Conservation (phyloP, 2,888 invertebrate species). For the Drosophila paramelanica region DNA sequence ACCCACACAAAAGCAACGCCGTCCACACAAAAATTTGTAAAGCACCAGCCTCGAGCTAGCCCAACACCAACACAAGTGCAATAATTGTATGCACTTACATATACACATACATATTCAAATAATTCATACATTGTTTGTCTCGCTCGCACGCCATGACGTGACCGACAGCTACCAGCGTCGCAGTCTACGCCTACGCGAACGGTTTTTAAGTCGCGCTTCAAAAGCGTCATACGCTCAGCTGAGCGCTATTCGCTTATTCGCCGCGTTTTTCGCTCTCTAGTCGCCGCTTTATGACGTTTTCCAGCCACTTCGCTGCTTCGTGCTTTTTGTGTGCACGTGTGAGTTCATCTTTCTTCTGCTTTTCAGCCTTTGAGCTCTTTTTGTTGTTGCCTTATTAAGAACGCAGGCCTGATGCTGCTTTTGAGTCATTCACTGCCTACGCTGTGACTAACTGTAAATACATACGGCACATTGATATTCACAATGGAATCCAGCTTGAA, state of each 20-base stretch:
- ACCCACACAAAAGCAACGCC: conserved; percentile 65
- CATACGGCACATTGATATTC: conserved; percentile 4
- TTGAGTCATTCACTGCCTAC: conserved; percentile 34
- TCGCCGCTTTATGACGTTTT: conserved; percentile 41
- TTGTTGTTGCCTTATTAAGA: conserved; percentile 31
- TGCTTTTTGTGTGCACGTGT: conserved; percentile 57
- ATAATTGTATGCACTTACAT: conserved; percentile 39
- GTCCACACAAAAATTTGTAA: conserved; percentile 70
- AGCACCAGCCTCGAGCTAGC: conserved; percentile 40
- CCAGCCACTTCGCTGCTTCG: conserved; percentile 20
- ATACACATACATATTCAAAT: not conserved
- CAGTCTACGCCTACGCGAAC: conserved; percentile 44
- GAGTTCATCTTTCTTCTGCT: conserved; percentile 34
- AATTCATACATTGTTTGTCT: conserved; percentile 16
- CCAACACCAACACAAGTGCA: conserved; percentile 49
- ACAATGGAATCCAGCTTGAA: conserved; percentile 21
- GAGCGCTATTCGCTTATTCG: conserved; percentile 45
- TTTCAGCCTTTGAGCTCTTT: conserved; percentile 18
- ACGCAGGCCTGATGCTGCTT: not conserved
- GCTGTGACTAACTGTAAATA: conserved; percentile 48
- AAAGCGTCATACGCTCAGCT: conserved; percentile 69
- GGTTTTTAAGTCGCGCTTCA: conserved; percentile 59
- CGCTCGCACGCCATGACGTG: conserved; percentile 60
- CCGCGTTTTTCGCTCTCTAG: conserved; percentile 19
- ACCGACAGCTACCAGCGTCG: conserved; percentile 43